These are phyloP conservation scores for Chlorospingus flavigularis DNA, from an alignment of 2,797 vertebrate genomes.

Conservation along the genomic window DNA sequence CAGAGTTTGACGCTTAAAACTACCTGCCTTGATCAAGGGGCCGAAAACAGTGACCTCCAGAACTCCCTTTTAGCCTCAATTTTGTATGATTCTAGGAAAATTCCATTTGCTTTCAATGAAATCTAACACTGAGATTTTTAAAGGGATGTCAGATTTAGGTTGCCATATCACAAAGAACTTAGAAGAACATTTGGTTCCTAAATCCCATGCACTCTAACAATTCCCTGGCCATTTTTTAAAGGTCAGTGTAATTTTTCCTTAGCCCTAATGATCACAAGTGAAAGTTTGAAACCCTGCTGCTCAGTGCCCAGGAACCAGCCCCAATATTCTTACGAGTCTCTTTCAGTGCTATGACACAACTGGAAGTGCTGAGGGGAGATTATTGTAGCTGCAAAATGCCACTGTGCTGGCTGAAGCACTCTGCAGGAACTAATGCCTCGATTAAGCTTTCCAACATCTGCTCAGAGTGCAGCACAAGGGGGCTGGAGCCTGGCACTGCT, in stretches of 20 bases:
- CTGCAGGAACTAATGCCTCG: background rate
- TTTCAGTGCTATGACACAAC: background rate
- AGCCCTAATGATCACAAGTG: background rate
- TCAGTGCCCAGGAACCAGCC: background rate
- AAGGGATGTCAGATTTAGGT: background rate
- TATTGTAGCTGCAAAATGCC: slow-evolving; percentile 35
- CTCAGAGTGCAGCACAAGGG: background rate
- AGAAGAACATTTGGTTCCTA: background rate
- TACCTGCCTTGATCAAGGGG: background rate
- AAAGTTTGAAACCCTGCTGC: background rate
- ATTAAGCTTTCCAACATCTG: background rate
- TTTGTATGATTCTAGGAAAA: background rate
- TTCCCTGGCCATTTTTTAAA: background rate
- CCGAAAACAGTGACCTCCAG: background rate
- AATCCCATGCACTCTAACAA: background rate
- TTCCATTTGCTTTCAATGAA: background rate
- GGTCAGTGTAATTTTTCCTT: background rate
- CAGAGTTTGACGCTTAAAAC: background rate
- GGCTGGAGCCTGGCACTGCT: background rate
- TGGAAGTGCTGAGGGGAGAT: slow-evolving; percentile 1
- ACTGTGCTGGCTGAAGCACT: background rate
- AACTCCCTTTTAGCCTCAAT: background rate
- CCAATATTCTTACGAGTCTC: background rate
- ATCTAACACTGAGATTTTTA: background rate
- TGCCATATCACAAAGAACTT: background rate